phyloP scores from a whole-genome alignment of 2,797 vertebrate genomes.

The Chelmon rostratus region DNA sequence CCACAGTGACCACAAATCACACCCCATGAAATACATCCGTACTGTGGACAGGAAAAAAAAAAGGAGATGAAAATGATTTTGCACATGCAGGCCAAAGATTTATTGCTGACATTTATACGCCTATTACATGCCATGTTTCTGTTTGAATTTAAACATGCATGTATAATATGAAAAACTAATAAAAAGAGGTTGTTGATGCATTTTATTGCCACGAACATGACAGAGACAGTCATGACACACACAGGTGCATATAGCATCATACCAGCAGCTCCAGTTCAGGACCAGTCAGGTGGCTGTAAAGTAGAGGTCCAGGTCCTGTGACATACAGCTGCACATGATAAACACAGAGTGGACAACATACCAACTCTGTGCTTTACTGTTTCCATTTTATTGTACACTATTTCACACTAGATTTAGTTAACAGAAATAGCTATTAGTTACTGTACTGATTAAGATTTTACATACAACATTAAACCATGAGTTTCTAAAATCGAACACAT shows the following conservation, averaged over 20 bases:
- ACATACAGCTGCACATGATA: background rate
- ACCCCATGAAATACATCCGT: constrained; percentile 19
- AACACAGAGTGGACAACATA: background rate
- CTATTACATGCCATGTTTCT: background rate
- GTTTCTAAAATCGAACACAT: background rate
- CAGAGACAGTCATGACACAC: background rate
- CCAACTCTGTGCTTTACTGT: background rate
- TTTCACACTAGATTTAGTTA: no score
- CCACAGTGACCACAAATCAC: background rate
- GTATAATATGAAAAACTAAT: constrained; percentile 34
- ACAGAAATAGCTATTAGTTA: background rate
- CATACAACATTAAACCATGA: background rate
- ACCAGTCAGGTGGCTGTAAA: background rate
- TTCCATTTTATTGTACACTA: background rate
- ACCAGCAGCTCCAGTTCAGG: background rate
- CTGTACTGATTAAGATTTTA: background rate
- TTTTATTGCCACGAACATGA: constrained; percentile 34
- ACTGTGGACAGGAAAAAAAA: constrained; percentile 13
- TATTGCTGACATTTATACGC: constrained; percentile 16
- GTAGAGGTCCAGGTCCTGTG: background rate
- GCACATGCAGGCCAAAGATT: background rate
- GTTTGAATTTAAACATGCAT: constrained; percentile 23
- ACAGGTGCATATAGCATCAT: background rate
- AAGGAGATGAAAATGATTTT: constrained; percentile 9
- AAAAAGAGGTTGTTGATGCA: constrained; percentile 44